These are phyloP conservation scores for Thera obeliscata DNA, from an alignment of 2,888 invertebrate genomes.

Conservation along the genomic window DNA sequence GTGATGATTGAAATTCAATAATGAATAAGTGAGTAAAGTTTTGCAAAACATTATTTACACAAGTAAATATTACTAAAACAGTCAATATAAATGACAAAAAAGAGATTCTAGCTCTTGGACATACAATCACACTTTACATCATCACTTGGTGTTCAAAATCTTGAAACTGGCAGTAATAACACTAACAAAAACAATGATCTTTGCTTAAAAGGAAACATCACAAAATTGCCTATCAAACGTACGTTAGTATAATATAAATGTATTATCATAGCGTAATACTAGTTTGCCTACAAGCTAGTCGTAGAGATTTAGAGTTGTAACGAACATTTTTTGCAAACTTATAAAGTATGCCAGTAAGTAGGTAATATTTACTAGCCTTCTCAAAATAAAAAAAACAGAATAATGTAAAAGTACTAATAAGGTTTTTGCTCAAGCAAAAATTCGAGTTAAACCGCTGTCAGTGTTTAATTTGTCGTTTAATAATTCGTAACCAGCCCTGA, in stretches of 20 bases:
- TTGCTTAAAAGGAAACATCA: constrained; percentile 61
- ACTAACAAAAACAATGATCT: constrained; percentile 50
- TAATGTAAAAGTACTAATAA: neutral
- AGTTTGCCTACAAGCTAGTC: constrained; percentile 48
- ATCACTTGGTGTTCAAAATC: constrained; percentile 74
- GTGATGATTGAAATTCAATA: constrained; percentile 8
- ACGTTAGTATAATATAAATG: constrained; percentile 53
- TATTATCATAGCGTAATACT: constrained; percentile 55
- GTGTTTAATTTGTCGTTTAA: too few relatives aligned
- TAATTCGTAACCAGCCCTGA: too few relatives aligned
- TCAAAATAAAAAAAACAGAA: neutral
- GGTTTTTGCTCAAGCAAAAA: too few relatives aligned
- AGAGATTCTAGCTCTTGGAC: constrained; percentile 54
- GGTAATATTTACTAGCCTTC: neutral
- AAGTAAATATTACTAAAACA: constrained; percentile 22
- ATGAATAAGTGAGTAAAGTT: constrained; percentile 7
- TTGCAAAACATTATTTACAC: constrained; percentile 25
- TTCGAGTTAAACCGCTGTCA: too few relatives aligned
- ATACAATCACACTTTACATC: constrained; percentile 59
- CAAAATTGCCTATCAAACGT: constrained; percentile 70
- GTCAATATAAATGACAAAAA: constrained; percentile 27
- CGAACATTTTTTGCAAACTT: constrained; percentile 13
- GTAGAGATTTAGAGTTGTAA: constrained; percentile 51
- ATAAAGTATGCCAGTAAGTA: neutral
- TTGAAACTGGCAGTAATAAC: constrained; percentile 77